Conservation (phyloP, 2,888 invertebrate species). For the Penaeus monodon region DNA sequence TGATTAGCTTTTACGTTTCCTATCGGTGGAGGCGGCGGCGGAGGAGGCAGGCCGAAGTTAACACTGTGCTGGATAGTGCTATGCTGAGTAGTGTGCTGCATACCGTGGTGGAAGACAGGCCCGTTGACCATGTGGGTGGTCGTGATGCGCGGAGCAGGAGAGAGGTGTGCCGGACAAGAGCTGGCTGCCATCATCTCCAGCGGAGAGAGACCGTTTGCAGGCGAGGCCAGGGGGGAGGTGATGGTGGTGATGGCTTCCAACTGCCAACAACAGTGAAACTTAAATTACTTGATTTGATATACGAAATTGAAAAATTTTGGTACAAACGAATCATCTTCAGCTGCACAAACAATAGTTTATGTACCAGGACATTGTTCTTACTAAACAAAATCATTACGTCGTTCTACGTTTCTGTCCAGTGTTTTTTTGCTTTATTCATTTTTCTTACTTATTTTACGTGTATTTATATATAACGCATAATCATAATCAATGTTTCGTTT, state of each 20-base stretch:
- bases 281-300: too few relatives aligned
- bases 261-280: slow-evolving; percentile 1
- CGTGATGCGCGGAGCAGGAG: slow-evolving; percentile 31
- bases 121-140: slow-evolving; percentile 33
- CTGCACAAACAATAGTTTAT: too few relatives aligned
- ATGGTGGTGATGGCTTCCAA: slow-evolving; percentile 46
- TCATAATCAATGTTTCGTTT: too few relatives aligned
- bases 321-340: too few relatives aligned
- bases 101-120: slow-evolving; percentile 29
- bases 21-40: slow-evolving; percentile 42
- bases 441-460: too few relatives aligned
- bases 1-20: slow-evolving; percentile 5
- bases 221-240: slow-evolving; percentile 41
- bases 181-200: slow-evolving; percentile 36
- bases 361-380: too few relatives aligned
- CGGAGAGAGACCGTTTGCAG: slow-evolving; percentile 49
- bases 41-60: slow-evolving; percentile 48
- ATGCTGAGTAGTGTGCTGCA: slow-evolving; percentile 6
- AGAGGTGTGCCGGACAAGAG: slow-evolving; percentile 38
- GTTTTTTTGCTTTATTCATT: too few relatives aligned
- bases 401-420: too few relatives aligned
- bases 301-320: too few relatives aligned
- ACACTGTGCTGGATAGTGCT: slow-evolving; percentile 20
- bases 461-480: too few relatives aligned
- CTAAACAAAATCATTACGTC: too few relatives aligned